phyloP scores from a whole-genome alignment of 2,888 invertebrate genomes.

The Nemurella pictetii region DNA sequence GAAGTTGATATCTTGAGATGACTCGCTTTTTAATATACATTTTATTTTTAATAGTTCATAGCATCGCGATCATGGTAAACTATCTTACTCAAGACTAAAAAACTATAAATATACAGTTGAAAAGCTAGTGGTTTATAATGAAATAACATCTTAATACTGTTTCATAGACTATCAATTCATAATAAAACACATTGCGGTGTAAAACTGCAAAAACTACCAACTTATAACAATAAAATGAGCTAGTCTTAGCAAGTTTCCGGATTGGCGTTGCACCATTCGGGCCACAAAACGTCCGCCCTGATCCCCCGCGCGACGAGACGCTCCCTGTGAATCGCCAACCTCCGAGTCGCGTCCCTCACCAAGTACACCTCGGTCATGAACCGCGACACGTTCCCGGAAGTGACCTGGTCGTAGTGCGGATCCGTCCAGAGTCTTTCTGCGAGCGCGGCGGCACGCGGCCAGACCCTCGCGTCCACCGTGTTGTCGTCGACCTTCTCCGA shows the following conservation, averaged over 20 bases:
- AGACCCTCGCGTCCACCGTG: constrained; percentile 47
- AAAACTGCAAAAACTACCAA: background rate
- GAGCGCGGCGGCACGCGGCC: constrained; percentile 49
- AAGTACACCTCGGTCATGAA: constrained; percentile 30
- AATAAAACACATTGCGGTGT: background rate
- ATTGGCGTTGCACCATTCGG: constrained; percentile 47
- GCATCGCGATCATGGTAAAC: no score
- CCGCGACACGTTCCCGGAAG: background rate
- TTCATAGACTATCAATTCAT: background rate
- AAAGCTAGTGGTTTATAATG: no score
- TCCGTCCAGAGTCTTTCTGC: constrained; percentile 50
- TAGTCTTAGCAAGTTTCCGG: constrained; percentile 62
- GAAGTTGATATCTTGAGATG: no score
- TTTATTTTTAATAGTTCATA: no score
- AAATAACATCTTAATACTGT: background rate
- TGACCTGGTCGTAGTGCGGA: constrained; percentile 34
- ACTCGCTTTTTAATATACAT: no score
- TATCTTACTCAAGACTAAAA: no score
- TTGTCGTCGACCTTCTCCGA: constrained; percentile 49
- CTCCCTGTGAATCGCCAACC: constrained; percentile 47
- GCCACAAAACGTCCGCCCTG: constrained; percentile 47
- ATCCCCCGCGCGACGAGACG: constrained; percentile 48
- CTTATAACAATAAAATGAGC: background rate
- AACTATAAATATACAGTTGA: no score
- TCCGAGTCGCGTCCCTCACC: constrained; percentile 42